phyloP scores from a whole-genome alignment of 2,113 vertebrate species.

The Chrysemys picta region DNA sequence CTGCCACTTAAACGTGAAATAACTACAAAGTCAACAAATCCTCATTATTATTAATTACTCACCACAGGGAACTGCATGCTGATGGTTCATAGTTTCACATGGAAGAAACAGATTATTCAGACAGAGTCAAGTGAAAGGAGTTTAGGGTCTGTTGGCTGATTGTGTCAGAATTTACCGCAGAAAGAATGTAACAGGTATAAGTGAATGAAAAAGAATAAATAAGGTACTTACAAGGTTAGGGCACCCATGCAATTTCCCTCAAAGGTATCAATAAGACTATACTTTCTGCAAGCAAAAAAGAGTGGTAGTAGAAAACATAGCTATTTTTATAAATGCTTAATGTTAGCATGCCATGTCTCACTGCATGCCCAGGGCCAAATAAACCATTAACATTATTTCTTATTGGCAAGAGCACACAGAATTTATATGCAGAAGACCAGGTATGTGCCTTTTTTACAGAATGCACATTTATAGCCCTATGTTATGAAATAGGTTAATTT shows the following conservation, averaged over 20 bases:
- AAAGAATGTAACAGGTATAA: not conserved
- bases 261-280: not conserved
- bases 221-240: not conserved
- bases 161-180: not conserved
- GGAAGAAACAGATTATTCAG: not conserved
- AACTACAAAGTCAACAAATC: conserved; percentile 34
- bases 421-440: not conserved
- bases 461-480: not conserved
- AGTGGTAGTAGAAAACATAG: not conserved
- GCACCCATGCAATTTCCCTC: not conserved
- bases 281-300: not conserved
- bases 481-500: not conserved
- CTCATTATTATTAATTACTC: conserved; percentile 14
- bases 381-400: not conserved
- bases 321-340: not conserved
- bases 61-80: not conserved
- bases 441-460: not conserved
- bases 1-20: not conserved
- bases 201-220: not conserved
- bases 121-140: conserved; percentile 26
- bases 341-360: not conserved
- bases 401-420: not conserved
- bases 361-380: not conserved
- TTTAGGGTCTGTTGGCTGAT: not conserved
- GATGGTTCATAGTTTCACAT: conserved; percentile 35